These are phyloP conservation scores for Oscarella lobularis DNA, from an alignment of 37 sponge, comb jelly and placozoan species.

Conservation along the genomic window DNA sequence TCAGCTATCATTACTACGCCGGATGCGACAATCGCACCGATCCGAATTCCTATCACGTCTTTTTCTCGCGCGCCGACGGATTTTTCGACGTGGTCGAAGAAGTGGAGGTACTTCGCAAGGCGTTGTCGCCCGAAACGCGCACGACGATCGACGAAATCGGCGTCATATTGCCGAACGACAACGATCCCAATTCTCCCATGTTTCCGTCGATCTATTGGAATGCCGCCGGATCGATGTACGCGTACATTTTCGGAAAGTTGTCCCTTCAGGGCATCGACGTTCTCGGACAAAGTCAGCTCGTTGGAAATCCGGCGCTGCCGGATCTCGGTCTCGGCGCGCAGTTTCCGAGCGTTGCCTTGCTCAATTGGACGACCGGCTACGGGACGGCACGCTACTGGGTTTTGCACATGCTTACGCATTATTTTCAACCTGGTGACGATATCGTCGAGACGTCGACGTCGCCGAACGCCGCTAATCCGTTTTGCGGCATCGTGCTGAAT, in stretches of 20 bases:
- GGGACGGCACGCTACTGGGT: too few relatives aligned
- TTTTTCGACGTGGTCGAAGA: background rate
- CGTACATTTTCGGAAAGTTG: conserved; percentile 3
- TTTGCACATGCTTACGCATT: too few relatives aligned
- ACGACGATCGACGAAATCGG: background rate
- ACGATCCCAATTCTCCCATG: conserved; percentile 2
- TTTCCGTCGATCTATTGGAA: conserved; percentile 1
- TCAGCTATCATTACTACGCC: conserved; percentile 3
- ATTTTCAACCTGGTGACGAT: too few relatives aligned
- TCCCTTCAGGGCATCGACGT: background rate
- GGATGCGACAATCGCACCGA: background rate
- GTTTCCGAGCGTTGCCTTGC: conserved; percentile 9
- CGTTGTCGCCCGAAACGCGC: background rate
- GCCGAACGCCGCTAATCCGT: too few relatives aligned
- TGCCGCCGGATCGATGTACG: conserved; percentile 6
- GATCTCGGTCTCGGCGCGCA: background rate
- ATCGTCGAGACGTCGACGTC: too few relatives aligned
- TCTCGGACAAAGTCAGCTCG: conserved; percentile 3
- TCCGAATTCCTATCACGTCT: background rate
- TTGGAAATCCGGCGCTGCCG: conserved; percentile 1
- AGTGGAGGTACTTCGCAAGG: background rate
- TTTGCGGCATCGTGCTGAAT: too few relatives aligned
- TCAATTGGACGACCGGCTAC: too few relatives aligned
- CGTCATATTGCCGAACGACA: conserved; percentile 4
- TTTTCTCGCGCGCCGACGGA: conserved; percentile 4